Evolutionary conservation across 2,113 vertebrate genomes (phyloP), one percentile per base, ranked within the genome.

Genomic region (Sus scrofa): DNA sequence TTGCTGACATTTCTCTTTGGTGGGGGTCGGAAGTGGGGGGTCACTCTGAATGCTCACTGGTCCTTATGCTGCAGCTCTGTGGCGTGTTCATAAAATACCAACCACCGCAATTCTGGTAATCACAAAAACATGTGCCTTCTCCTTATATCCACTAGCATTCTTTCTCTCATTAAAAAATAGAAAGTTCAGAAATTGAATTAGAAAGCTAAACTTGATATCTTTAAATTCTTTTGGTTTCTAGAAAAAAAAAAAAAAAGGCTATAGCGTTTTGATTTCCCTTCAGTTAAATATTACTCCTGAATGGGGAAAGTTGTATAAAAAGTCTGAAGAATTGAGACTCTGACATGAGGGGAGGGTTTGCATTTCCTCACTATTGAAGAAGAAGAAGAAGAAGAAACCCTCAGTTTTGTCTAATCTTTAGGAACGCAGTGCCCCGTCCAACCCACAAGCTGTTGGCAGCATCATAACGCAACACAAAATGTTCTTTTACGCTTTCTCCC

Each of bases 401-500:
- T 95, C 96, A 85, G 91, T 98, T 98, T 98, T 98, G 98, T 98
- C 98, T 98, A 98, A 98, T 98, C 97, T 98, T 97, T 54, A 98
- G 98, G 98, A 99, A 99, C 78, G 98, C 96, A 92, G 84, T 86
- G 92, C 97, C 94, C 96, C 82, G 58, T 99, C 98, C 98, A 99
- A 98, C 97, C 97, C 98, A 77, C 98, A 98, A 96, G 94, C 94
- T 96, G 60, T 85, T 99, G 98, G 98, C 98, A 98, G 97, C 97
- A 97, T 97, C 96, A 32, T 97, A 96, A 97, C 67, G 71, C 84
- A 96, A 98, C 98, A 98, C 98, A 99, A 96, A 98, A 98, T 63
- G 94, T 98, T 98, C 98, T 98, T 97, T 98, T 98, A 97, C 68
- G 54, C 88, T 96, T 96, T 94, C 83, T 77, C 74, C 70, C 56